Conservation (phyloP, 1,140 invertebrate genomes). For the Varroa destructor region DNA sequence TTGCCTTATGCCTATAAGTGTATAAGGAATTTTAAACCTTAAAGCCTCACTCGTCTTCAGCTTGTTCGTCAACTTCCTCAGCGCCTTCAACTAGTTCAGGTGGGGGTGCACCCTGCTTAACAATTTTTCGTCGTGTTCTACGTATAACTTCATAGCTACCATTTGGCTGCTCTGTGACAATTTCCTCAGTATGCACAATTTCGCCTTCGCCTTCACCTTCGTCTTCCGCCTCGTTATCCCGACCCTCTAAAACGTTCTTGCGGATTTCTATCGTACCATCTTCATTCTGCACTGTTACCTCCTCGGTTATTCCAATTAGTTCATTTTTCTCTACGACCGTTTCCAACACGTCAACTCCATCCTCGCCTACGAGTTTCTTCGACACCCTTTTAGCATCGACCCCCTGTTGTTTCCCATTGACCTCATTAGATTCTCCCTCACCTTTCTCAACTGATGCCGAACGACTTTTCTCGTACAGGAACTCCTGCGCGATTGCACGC, state of each 20-base stretch:
- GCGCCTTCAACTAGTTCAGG: constrained; percentile 9
- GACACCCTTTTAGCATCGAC: constrained; percentile 6
- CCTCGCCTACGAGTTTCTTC: background rate
- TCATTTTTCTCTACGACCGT: background rate
- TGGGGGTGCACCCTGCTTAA: constrained; percentile 8
- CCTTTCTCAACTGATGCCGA: constrained; percentile 25
- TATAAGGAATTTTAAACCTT: too few relatives aligned
- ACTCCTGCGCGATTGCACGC: background rate
- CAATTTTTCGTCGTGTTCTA: constrained; percentile 9
- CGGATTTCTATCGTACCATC: constrained; percentile 9
- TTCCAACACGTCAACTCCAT: background rate
- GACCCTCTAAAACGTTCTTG: constrained; percentile 1
- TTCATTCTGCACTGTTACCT: constrained; percentile 19
- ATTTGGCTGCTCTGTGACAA: constrained; percentile 20
- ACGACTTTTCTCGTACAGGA: constrained; percentile 26
- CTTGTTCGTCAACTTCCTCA: background rate
- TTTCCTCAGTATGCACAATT: constrained; percentile 5
- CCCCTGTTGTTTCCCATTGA: background rate
- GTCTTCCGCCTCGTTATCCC: background rate
- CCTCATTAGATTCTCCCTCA: background rate
- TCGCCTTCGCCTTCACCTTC: constrained; percentile 10
- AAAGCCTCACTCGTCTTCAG: background rate
- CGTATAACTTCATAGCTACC: constrained; percentile 8
- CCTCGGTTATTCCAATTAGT: constrained; percentile 8
- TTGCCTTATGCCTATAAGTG: too few relatives aligned